phyloP scores from a whole-genome alignment of 2,888 invertebrate species.

The Rosalia funebris region DNA sequence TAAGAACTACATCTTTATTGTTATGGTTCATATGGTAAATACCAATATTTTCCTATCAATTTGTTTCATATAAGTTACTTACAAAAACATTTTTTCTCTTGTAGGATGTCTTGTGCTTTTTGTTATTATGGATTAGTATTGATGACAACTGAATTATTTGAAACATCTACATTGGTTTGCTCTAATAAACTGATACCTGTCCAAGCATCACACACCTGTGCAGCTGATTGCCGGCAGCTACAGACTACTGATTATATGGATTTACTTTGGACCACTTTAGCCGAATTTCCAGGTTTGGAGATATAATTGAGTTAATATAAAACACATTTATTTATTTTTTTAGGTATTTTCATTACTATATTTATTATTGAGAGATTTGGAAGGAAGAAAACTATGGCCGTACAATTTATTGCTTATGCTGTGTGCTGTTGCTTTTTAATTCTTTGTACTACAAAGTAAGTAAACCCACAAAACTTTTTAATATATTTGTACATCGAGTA shows the following conservation, averaged over 20 bases:
- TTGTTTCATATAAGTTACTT: no score
- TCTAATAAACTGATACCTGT: constrained; percentile 50
- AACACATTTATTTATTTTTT: constrained; percentile 42
- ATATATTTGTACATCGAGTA: constrained; percentile 1
- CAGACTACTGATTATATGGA: constrained; percentile 92
- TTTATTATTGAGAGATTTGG: constrained; percentile 91
- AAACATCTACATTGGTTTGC: constrained; percentile 67
- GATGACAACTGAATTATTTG: constrained; percentile 93
- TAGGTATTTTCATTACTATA: constrained; percentile 88
- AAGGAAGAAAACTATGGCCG: constrained; percentile 90
- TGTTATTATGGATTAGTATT: constrained; percentile 95
- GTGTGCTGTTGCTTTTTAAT: constrained; percentile 78
- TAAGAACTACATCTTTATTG: constrained; percentile 84
- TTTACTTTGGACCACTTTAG: constrained; percentile 91
- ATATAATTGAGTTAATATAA: neutral
- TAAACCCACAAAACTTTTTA: no score
- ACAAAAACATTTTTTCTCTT: constrained; percentile 27
- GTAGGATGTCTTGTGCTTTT: constrained; percentile 91
- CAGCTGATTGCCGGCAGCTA: constrained; percentile 76
- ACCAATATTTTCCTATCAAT: constrained; percentile 21
- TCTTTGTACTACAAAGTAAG: constrained; percentile 78
- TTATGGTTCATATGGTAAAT: constrained; percentile 92
- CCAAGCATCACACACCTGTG: constrained; percentile 67
- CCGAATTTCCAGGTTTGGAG: constrained; percentile 88
- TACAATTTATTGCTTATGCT: constrained; percentile 89